phyloP scores from a whole-genome alignment of 1,140 invertebrate species.

The Olivierus martensii region DNA sequence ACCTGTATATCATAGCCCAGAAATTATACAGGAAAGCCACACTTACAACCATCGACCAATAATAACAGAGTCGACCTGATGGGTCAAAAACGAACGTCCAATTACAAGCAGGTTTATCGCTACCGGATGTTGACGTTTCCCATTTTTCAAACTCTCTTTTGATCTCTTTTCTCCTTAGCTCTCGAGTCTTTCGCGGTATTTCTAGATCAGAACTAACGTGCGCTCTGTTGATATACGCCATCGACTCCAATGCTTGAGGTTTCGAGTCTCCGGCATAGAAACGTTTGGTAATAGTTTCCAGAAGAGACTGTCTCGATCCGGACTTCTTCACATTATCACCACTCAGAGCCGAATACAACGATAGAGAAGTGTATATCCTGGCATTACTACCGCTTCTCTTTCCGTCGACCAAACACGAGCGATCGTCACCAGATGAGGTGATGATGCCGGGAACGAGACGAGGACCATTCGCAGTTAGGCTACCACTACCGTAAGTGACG shows the following conservation, averaged over 20 bases:
- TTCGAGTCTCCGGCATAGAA: conserved; percentile 3
- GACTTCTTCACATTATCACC: conserved; percentile 28
- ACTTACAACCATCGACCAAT: conserved; percentile 94
- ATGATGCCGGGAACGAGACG: conserved; percentile 48
- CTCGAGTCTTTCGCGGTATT: conserved; percentile 17
- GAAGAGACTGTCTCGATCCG: conserved; percentile 40
- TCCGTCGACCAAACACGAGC: conserved; percentile 4
- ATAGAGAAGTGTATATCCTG: not conserved
- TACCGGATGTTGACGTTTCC: conserved; percentile 17
- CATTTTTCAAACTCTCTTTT: conserved; percentile 45
- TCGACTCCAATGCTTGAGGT: conserved; percentile 24
- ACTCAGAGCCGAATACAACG: conserved; percentile 10
- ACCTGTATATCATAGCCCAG: conserved; percentile 96
- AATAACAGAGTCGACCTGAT: conserved; percentile 79
- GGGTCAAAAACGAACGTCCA: conserved; percentile 58
- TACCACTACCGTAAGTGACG: conserved; percentile 40
- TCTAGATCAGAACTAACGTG: conserved; percentile 34
- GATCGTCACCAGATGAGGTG: conserved; percentile 26
- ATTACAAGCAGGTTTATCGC: conserved; percentile 47
- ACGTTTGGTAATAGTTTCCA: conserved; percentile 16
- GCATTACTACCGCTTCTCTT: conserved; percentile 5
- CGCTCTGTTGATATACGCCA: conserved; percentile 34
- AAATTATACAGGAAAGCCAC: conserved; percentile 98
- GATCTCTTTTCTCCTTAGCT: conserved; percentile 41
- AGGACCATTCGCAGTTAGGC: conserved; percentile 42